Conservation (phyloP, 2,113 vertebrate genomes). For the Gambusia affinis region DNA sequence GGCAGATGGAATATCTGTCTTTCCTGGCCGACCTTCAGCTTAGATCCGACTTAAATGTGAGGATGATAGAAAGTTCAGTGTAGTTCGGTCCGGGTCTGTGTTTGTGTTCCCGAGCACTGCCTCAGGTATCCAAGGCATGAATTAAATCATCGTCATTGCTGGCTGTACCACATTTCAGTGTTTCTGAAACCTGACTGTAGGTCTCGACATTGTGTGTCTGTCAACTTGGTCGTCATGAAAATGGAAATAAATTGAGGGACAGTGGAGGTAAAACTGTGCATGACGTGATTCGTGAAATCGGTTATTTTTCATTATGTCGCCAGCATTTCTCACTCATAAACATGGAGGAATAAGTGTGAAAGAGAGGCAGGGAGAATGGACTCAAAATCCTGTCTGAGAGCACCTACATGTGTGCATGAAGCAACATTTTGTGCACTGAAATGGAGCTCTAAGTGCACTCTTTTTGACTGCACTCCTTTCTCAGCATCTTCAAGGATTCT, state of each 20-base stretch:
- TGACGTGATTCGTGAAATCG: conserved; percentile 67
- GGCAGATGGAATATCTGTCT: conserved; percentile 75
- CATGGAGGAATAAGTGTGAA: conserved; percentile 25
- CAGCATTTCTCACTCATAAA: conserved; percentile 45
- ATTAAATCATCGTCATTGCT: conserved; percentile 51
- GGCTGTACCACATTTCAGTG: conserved; percentile 44
- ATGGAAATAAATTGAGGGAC: conserved; percentile 54
- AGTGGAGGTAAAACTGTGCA: conserved; percentile 52
- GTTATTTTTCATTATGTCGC: conserved; percentile 57
- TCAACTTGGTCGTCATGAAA: conserved; percentile 43
- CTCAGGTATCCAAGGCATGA: conserved; percentile 64
- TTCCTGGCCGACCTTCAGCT: conserved; percentile 69
- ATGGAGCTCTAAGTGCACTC: conserved; percentile 60
- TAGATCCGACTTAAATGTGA: conserved; percentile 51
- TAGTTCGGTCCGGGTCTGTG: conserved; percentile 27
- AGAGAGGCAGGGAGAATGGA: conserved; percentile 18
- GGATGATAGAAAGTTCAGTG: conserved; percentile 63
- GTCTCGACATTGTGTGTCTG: conserved; percentile 28
- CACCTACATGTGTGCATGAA: conserved; percentile 9
- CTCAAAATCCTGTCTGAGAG: conserved; percentile 29
- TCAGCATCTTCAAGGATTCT: conserved; percentile 35
- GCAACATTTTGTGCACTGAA: conserved; percentile 31
- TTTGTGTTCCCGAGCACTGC: conserved; percentile 47
- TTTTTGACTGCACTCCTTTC: conserved; percentile 42
- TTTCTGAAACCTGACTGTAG: conserved; percentile 40